Evolutionary conservation across 2,113 vertebrate species (phyloP), one percentile per base, ranked within the genome.

Genomic region (Bos javanicus): DNA sequence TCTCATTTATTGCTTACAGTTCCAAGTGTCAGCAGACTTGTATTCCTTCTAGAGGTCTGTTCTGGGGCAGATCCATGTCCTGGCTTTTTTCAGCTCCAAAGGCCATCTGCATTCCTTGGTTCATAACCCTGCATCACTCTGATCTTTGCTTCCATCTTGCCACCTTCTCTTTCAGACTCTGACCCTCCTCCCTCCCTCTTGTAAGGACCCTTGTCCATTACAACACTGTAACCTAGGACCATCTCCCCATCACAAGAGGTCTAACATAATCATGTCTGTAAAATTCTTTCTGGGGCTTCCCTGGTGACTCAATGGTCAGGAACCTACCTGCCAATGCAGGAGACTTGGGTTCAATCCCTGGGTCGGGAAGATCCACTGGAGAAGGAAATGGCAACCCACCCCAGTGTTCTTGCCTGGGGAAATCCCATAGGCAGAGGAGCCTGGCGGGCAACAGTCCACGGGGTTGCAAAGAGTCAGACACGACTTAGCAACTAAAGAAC

Each of bases 21-120:
- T 17, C 9, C 17, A 0, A 50, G 56, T 2, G 2, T 7, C 2
- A 1, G 25, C 11, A 13, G 15, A 14, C 28, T 7, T 9, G 12
- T 1, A 0, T 26, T 67, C 92, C 80, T 64, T 12, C 59, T 15
- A 25, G 30, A 36, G 74, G 30, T 48, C 26, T 50, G 19, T 39
- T 33, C 28, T 62, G 4, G 36, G 36, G 54, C 13, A 26, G 48
- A 17, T 3, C 33, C 1, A 0, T 2, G 11, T 60, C 74, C 23
- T 39, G 7, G 16, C 36, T 48, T 48, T 11, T 2, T 2, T 2
- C 14, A 12, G 28, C 15, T 11, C 25, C 57, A 14, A 33, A 16
- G 21, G 14, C 15, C 4, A 1, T 17, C 23, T 13, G 8, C 4
- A 16, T 5, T 7, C 80, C 71, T 13, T 0, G 6, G 52, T 25